Base-by-base conservation (phyloP, 2,797 vertebrate genomes). In the Rhyacichthys aspro region DNA sequence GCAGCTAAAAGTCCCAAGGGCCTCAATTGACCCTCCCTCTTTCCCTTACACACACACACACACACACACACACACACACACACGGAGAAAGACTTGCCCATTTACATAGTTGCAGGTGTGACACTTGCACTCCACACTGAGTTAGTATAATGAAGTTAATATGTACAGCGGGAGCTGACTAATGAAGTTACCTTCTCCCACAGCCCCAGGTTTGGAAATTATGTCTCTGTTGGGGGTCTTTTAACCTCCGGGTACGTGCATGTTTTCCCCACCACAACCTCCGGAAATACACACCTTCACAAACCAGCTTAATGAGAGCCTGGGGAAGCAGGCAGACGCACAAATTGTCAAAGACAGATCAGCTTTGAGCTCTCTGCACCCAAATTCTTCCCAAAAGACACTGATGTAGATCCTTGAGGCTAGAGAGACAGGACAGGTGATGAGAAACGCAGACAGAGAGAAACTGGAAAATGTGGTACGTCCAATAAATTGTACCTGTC, bases 61-160 rank as follows among this genome's bases (percentile, higher is more conserved):
- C 11, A 43, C 36, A 14, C 19, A 55, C 56, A 50, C 43, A 3
- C 6, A 52, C 57, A 36, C 36, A 28, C 16, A 19, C 18, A 39
- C 11, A 7, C 59, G 34, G 17, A 36, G 45, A 41, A 52, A 41
- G 52, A 9, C 28, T n/a, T 52, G 59, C 45, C 53, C 19, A 66
- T 64, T 69, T 59, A 43, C 53, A 42, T n/a, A 18, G 44, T 70
- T 78, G 45, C 56, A 84, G 72, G 76, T 85, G 83, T 78, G 67
- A 79, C 73, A 69, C 74, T 72, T 67, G 50, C 61, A 66, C 78
- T 66, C 55, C 33, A 84, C 70, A 81, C 81, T 83, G 59, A 52
- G 81, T 88, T 84, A 81, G 72, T 72, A 60, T 89, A 91, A 91
- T 88, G 81, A 84, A 89, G 79, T 89, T 86, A 89, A 90, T 90